Conservation (phyloP, 2,888 invertebrate species). For the Perizoma affinitatum region DNA sequence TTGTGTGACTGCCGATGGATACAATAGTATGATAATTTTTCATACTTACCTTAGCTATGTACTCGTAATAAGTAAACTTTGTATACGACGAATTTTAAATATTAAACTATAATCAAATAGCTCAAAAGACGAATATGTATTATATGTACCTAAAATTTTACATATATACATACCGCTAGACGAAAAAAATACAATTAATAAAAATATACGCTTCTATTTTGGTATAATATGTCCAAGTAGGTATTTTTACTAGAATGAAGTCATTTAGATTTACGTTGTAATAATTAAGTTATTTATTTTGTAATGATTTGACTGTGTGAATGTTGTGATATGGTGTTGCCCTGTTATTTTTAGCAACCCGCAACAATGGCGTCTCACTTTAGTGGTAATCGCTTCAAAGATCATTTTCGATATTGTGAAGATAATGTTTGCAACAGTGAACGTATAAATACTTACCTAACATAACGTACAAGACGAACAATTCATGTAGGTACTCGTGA, state of each 20-base stretch:
- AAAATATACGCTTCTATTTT: conserved; percentile 43
- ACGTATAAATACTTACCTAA: conserved; percentile 44
- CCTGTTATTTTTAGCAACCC: conserved; percentile 40
- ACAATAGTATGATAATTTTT: neutral
- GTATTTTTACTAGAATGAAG: conserved; percentile 60
- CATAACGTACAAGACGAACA: conserved; percentile 20
- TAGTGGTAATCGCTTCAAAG: conserved; percentile 38
- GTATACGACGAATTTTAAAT: conserved; percentile 9
- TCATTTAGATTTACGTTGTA: conserved; percentile 68
- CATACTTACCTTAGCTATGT: neutral
- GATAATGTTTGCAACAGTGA: conserved; percentile 75
- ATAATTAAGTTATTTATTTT: conserved; percentile 76
- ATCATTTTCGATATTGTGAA: conserved; percentile 73
- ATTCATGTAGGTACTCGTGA: conserved; percentile 3
- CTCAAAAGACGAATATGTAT: neutral
- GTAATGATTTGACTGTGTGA: conserved; percentile 50
- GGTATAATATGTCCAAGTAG: conserved; percentile 39
- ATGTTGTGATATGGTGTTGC: conserved; percentile 40
- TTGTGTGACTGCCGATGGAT: conserved; percentile 4
- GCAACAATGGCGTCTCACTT: conserved; percentile 35
- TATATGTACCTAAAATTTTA: neutral
- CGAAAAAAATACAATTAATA: conserved; percentile 4
- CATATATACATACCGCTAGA: conserved; percentile 1
- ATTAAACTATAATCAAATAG: neutral
- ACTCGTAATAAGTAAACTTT: conserved; percentile 3